phyloP scores from a whole-genome alignment of 1,140 invertebrate genomes.

The Trissolcus basalis region DNA sequence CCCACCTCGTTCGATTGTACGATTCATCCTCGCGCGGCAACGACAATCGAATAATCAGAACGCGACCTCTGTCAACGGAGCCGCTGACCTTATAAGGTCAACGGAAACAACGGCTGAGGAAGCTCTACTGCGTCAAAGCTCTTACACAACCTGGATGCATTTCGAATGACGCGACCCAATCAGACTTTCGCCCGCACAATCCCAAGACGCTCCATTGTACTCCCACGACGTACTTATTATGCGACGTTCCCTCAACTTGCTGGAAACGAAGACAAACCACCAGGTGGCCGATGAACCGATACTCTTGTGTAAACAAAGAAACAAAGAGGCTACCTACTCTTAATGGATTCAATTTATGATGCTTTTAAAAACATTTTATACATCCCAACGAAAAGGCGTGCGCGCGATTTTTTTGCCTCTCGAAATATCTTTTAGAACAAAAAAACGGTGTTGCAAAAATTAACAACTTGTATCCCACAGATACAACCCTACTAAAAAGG shows the following conservation, averaged over 20 bases:
- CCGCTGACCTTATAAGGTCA: constrained; percentile 71
- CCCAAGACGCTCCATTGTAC: constrained; percentile 68
- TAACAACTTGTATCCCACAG: too few relatives aligned
- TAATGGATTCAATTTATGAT: constrained; percentile 38
- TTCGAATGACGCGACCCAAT: constrained; percentile 57
- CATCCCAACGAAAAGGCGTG: neutral
- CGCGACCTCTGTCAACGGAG: constrained; percentile 70
- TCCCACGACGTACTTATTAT: constrained; percentile 70
- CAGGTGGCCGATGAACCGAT: constrained; percentile 62
- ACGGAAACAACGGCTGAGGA: constrained; percentile 67
- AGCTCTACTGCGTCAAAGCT: constrained; percentile 51
- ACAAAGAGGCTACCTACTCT: constrained; percentile 39
- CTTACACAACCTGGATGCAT: constrained; percentile 64
- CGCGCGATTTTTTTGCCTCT: neutral
- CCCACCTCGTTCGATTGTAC: constrained; percentile 69
- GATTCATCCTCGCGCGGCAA: constrained; percentile 65
- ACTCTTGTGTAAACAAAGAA: constrained; percentile 42
- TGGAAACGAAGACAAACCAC: constrained; percentile 55
- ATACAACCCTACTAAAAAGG: too few relatives aligned
- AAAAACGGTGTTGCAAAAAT: neutral
- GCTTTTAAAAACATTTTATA: constrained; percentile 6
- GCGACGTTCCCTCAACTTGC: constrained; percentile 63
- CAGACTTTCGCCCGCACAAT: constrained; percentile 41
- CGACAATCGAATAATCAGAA: constrained; percentile 73
- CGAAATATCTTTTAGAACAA: neutral